These are phyloP conservation scores for Danio kyathit DNA, from an alignment of 2,797 vertebrate species.

Conservation along the genomic window DNA sequence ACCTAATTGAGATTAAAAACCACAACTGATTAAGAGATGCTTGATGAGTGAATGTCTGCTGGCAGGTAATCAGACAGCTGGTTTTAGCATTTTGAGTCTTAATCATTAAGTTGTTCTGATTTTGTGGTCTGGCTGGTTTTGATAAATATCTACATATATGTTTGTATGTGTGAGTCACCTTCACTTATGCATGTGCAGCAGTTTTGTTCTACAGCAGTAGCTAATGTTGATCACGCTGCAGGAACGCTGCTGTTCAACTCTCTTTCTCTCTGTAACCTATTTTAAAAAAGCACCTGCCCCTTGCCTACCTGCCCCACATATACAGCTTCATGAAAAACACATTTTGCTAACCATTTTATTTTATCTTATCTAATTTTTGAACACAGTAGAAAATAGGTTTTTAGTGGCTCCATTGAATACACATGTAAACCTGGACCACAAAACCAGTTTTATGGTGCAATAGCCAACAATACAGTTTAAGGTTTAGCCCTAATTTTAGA, in stretches of 20 bases:
- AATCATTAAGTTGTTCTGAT: background rate
- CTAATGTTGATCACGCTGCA: slow-evolving; percentile 14
- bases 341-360: background rate
- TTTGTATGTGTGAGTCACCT: slow-evolving; percentile 34
- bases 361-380: background rate
- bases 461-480: no score
- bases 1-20: no score
- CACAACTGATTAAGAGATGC: background rate
- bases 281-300: slow-evolving; percentile 43
- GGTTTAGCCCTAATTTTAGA: no score
- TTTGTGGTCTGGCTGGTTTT: background rate
- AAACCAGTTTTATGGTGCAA: no score
- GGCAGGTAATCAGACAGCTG: background rate
- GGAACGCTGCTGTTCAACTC: background rate
- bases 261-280: slow-evolving; percentile 35
- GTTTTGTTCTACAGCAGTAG: slow-evolving; percentile 25
- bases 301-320: slow-evolving; percentile 22
- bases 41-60: background rate
- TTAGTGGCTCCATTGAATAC: no score
- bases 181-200: slow-evolving; percentile 37
- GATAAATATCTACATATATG: slow-evolving; percentile 22
- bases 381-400: background rate
- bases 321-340: background rate
- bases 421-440: no score
- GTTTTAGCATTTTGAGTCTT: background rate